Evolutionary conservation across 1,140 invertebrate genomes (phyloP).

Genomic region (Uloborus diversus): DNA sequence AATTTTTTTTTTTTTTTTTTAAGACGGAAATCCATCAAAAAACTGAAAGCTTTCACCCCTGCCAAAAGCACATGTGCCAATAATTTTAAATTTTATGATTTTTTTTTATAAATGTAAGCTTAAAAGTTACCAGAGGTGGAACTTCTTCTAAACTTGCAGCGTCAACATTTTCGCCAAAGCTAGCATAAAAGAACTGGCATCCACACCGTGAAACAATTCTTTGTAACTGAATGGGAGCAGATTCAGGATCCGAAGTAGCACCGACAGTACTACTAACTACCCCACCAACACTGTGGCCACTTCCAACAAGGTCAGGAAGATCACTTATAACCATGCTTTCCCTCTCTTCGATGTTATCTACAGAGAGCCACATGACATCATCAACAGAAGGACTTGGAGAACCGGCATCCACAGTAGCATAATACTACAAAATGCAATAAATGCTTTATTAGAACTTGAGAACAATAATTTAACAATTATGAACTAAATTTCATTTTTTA

Average conservation of each 20-base stretch:
- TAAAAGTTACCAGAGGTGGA: slow-evolving; percentile 66
- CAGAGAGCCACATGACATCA: slow-evolving; percentile 94
- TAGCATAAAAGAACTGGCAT: slow-evolving; percentile 97
- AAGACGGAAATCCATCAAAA: too few relatives aligned
- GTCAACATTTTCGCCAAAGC: slow-evolving; percentile 86
- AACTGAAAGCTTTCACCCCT: too few relatives aligned
- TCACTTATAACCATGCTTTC: slow-evolving; percentile 71
- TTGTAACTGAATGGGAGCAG: slow-evolving; percentile 77
- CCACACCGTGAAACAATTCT: slow-evolving; percentile 95
- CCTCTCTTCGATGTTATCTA: slow-evolving; percentile 91
- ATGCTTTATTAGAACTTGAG: too few relatives aligned
- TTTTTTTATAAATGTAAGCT: too few relatives aligned
- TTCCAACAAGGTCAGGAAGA: slow-evolving; percentile 88
- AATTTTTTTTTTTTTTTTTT: too few relatives aligned
- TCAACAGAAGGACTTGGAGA: slow-evolving; percentile 71
- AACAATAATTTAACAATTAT: too few relatives aligned
- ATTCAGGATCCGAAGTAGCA: slow-evolving; percentile 66
- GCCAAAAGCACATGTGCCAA: too few relatives aligned
- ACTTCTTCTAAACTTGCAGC: slow-evolving; percentile 73
- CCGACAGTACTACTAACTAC: slow-evolving; percentile 93
- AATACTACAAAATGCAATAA: slow-evolving; percentile 72
- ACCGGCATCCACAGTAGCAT: slow-evolving; percentile 91
- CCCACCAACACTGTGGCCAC: slow-evolving; percentile 94
- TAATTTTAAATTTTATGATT: too few relatives aligned
- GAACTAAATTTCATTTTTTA: too few relatives aligned